phyloP scores from a whole-genome alignment of 2,797 vertebrate genomes.

The Chelidonichthys spinosus region DNA sequence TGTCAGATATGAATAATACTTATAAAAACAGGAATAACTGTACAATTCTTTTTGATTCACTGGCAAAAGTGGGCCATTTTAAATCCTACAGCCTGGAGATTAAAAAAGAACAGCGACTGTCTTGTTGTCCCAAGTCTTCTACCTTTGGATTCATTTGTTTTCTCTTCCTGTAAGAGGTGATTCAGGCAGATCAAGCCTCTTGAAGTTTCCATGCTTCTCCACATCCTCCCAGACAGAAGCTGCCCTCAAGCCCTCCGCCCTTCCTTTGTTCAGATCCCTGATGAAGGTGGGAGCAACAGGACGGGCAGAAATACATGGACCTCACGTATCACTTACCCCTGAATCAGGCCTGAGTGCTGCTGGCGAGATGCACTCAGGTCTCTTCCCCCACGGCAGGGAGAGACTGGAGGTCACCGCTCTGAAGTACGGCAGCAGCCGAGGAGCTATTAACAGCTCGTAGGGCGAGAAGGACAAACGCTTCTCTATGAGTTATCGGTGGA shows the following conservation, averaged over 20 bases:
- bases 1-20: constrained; percentile 57
- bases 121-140: constrained; percentile 52
- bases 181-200: constrained; percentile 47
- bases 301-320: constrained; percentile 64
- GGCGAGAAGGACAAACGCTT: constrained; percentile 36
- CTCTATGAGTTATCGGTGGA: constrained; percentile 94
- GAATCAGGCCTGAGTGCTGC: constrained; percentile 60
- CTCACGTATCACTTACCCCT: constrained; percentile 63
- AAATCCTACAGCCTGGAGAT: constrained; percentile 55
- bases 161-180: constrained; percentile 60
- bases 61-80: constrained; percentile 55
- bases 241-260: constrained; percentile 54
- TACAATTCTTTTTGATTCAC: constrained; percentile 58
- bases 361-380: constrained; percentile 58
- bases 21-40: constrained; percentile 58
- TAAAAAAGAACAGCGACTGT: constrained; percentile 36
- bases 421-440: constrained; percentile 49
- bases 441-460: constrained; percentile 61
- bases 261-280: constrained; percentile 68
- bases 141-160: constrained; percentile 69
- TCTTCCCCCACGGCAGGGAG: constrained; percentile 49
- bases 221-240: constrained; percentile 62
- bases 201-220: constrained; percentile 54
- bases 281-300: constrained; percentile 64
- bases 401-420: constrained; percentile 63